A percentile compares a stretch with the other conserved stretches of the same genome.
phyloP scores from a whole-genome alignment of 2,797 vertebrate genomes.

The Telmatherina bonti region DNA sequence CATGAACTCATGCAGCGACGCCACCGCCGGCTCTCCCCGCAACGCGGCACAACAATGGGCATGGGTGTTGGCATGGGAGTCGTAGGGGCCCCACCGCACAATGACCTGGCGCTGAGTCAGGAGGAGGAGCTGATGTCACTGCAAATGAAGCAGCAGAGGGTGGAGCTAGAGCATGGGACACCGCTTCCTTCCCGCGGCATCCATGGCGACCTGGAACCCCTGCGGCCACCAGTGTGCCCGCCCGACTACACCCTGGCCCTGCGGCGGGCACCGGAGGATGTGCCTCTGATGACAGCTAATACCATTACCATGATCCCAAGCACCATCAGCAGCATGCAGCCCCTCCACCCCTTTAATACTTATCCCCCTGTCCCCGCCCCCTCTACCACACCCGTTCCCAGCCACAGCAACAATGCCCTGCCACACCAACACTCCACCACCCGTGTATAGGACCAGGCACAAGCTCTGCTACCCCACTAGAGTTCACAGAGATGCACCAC shows the following conservation, averaged over 20 bases:
- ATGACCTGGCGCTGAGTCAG: constrained; percentile 88
- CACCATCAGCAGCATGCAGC: constrained; percentile 89
- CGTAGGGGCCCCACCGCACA: constrained; percentile 83
- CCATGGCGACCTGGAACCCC: constrained; percentile 85
- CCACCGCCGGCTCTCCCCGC: constrained; percentile 84
- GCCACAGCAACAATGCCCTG: constrained; percentile 92
- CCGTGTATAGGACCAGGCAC: constrained; percentile 89
- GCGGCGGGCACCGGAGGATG: constrained; percentile 91
- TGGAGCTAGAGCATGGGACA: constrained; percentile 85
- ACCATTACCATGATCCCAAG: constrained; percentile 93
- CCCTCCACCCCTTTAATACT: constrained; percentile 92
- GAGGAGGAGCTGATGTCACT: constrained; percentile 95
- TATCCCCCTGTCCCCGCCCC: constrained; percentile 87
- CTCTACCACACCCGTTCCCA: constrained; percentile 78
- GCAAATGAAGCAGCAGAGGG: constrained; percentile 90
- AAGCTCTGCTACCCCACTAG: constrained; percentile 64
- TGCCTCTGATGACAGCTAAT: constrained; percentile 91
- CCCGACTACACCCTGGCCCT: constrained; percentile 94
- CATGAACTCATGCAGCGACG: constrained; percentile 90
- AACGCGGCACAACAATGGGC: constrained; percentile 82
- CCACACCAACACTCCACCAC: constrained; percentile 96
- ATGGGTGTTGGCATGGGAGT: constrained; percentile 78
- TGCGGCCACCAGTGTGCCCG: constrained; percentile 88
- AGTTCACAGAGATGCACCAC: constrained; percentile 69
- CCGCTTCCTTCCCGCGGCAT: constrained; percentile 82